Base-by-base conservation (phyloP, 2,113 vertebrate genomes). In the Leucosticte australis region DNA sequence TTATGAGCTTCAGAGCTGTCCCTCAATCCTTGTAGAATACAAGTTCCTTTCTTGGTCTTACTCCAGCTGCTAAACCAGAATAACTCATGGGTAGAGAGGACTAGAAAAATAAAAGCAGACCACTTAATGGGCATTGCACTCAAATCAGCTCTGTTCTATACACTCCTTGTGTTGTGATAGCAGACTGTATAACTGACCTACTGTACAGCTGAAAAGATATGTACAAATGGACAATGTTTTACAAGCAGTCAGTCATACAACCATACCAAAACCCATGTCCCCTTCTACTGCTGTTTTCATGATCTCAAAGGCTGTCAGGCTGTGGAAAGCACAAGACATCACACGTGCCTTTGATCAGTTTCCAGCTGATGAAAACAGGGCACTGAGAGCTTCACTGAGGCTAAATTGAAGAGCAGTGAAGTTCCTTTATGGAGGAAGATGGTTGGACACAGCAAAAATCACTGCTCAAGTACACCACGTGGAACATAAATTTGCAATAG, bases 321-420 rank as follows among this genome's bases (percentile, higher is more conserved):
- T 9, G 1, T 24, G 33, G 42, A 63, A 84, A 84, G 55, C 60
- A 42, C 39, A 62, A 65, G 55, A 65, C 8, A 47, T 31, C 30
- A 76, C n/a, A 42, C 0, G 0, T 6, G 3, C n/a, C 60, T 70
- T 62, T 68, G 27, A 77, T 37, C n/a, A 52, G 33, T 35, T 17
- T 27, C 35, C 44, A 47, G 35, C 33, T 69, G 70, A 73, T 28
- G 41, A 83, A 47, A 39, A 39, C n/a, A 62, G 24, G 69, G 22
- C 73, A 80, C 31, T 19, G 21, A 49, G 2, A 23, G 12, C 9
- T 67, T 63, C 41, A 22, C 8, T 50, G 8, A 23, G 39, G n/a
- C 44, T n/a, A 53, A 84, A 57, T 0, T 15, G 12, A 82, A 82
- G 6, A 63, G 26, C 31, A 73, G 6, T n/a, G 41, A 49, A 53